A percentile compares a stretch with the other conserved stretches of the same genome.
These are phyloP conservation scores for Pangasius djambal DNA, from an alignment of 2,797 vertebrate genomes.

Conservation along the genomic window DNA sequence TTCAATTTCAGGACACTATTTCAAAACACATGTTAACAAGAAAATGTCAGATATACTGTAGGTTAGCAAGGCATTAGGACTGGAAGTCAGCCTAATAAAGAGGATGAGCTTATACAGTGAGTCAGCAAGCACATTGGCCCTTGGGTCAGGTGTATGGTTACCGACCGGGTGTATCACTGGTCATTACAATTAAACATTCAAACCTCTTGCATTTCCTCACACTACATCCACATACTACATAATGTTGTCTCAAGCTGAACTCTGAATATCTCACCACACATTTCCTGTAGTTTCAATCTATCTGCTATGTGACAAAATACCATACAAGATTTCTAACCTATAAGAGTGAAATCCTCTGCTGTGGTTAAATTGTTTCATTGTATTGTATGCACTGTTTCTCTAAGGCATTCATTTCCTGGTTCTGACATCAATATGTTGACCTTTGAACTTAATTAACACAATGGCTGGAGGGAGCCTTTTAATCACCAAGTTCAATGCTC, in stretches of 20 bases:
- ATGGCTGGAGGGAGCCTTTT: slow-evolving; percentile 21
- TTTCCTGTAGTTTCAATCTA: background rate
- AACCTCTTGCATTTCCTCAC: background rate
- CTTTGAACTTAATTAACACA: slow-evolving; percentile 44
- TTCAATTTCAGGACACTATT: background rate
- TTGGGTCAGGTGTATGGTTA: slow-evolving; percentile 16
- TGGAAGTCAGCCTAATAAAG: background rate
- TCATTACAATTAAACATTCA: background rate
- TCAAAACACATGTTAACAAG: background rate
- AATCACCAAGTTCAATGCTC: slow-evolving; percentile 45
- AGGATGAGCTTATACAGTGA: slow-evolving; percentile 11
- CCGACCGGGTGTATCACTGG: background rate
- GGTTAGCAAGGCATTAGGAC: background rate
- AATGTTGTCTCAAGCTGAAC: background rate
- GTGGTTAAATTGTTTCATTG: background rate
- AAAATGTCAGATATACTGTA: background rate
- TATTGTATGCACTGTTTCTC: background rate
- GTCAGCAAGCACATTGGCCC: slow-evolving; percentile 21
- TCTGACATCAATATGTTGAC: slow-evolving; percentile 45
- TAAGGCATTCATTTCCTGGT: slow-evolving; percentile 8
- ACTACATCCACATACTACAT: background rate
- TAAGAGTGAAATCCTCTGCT: background rate
- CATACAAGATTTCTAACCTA: background rate
- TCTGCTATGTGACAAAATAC: background rate
- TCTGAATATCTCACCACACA: too few relatives aligned